Evolutionary conservation across 2,797 vertebrate genomes (phyloP), one percentile per base, ranked within the genome.

Genomic region (Ficedula albicollis): DNA sequence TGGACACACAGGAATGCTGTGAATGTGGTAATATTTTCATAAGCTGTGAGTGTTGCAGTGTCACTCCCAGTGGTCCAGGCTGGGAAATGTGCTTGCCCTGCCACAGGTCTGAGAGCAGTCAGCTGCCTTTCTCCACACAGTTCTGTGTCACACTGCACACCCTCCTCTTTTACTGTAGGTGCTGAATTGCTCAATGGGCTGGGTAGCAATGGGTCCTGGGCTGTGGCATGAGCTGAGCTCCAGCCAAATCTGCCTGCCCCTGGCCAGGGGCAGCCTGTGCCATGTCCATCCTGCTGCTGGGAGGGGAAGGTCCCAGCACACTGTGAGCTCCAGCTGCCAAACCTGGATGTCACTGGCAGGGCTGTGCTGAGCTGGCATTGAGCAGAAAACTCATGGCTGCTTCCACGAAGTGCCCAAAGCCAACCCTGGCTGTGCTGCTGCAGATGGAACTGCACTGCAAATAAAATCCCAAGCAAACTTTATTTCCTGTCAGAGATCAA

Each of bases 231-330:
- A 85, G 11, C 48, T 48, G 73, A 63, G 41, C 22, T 51, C 13
- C 79, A 76, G 59, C 59, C 29, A 2, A 2, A 10, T 4, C 49
- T 63, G 72, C 58, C 41, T 29, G 51, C 6, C 29, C 13, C 20
- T 36, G 11, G 6, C 4, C 18, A 13, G 15, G 67, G 1, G 1
- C 69, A 81, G 52, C 5, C 1, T 23, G 43, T 67, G 26, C 38
- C 1, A 0, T 0, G 1, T 22, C 18, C 48, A 39, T 17, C 16
- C 44, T 3, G 5, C 15, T 39, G 23, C 74, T 63, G 0, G 1
- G 13, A 78, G 67, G 12, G 18, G 9, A 70, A 64, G 29, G 18
- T 48, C 36, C 51, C 29, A 48, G 46, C 21, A 64, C 14, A 5
- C 27, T 48, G 26, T 0, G 11, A 62, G 48, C 56, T 59, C 17